Base-by-base conservation (phyloP, 1,140 invertebrate genomes). In the Panulirus ornatus region DNA sequence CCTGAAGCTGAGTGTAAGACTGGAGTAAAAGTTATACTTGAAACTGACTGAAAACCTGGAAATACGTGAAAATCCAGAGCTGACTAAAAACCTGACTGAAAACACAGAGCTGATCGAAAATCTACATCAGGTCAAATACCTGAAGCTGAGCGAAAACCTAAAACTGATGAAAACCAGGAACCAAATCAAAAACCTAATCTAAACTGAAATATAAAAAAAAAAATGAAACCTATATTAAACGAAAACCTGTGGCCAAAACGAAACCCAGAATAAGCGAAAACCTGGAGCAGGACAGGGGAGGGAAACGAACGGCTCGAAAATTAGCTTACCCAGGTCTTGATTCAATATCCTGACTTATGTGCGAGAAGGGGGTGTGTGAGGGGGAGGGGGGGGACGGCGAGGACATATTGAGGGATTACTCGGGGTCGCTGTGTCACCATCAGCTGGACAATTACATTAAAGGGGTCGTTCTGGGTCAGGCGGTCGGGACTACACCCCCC, bases 371-470 rank as follows among this genome's bases (percentile, higher is more conserved):
- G 16, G 54, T 22, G 54, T 58, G 76, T 44, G 76, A 11, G 11
- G 76, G 76, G 44, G 16, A 27, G 42, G 76, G 27, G 27, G 38
- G 14, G 73, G 27, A 14, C 34, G 73, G 36, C 27, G 27, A 66
- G 22, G 66, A 71, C 66, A 84, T 78, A 78, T 78, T 78, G 75
- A 78, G 75, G 40, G 19, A 36, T 58, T 63, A 58, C n/a, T 63
- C 44, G 54, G 58, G 3, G 54, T 6, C 34, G 81, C 16, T 63
- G 84, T 87, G 54, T 87, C 73, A 78, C 73, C 40, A 87, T 87
- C 84, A 86, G 84, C 84, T 86, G 84, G 34, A 58, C 47, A 63
- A 78, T 79, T 78, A 87, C 84, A 79, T 78, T 87, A 87, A 87
- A 73, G 71, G 84, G 84, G 70, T 58, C 73, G 84, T 78, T 76